phyloP scores from a whole-genome alignment of 2,888 invertebrate species.

The Cantharis rufa region DNA sequence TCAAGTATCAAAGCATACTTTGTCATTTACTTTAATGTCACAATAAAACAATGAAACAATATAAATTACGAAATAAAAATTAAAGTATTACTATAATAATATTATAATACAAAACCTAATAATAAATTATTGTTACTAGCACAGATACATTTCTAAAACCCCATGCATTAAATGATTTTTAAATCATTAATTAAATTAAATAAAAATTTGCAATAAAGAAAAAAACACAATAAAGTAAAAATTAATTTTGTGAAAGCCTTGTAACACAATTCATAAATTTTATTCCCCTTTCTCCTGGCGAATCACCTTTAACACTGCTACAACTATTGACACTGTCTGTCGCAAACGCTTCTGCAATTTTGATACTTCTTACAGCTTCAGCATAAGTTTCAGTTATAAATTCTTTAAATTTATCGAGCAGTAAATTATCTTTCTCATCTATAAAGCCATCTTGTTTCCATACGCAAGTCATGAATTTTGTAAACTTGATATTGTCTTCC shows the following conservation, averaged over 20 bases:
- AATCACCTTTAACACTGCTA: constrained; percentile 14
- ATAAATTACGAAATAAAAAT: too few species aligned
- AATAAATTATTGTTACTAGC: too few species aligned
- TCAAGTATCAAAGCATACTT: too few species aligned
- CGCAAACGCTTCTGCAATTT: constrained; percentile 18
- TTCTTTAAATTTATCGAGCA: background rate
- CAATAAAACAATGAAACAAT: too few species aligned
- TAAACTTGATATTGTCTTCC: constrained; percentile 12
- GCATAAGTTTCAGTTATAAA: constrained; percentile 14
- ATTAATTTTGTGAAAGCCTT: constrained; percentile 7
- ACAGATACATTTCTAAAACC: too few species aligned
- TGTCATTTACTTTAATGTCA: too few species aligned
- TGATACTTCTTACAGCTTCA: constrained; percentile 3
- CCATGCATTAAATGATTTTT: too few species aligned
- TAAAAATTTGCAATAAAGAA: too few species aligned
- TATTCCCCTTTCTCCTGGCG: constrained; percentile 15
- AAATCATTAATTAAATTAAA: too few species aligned
- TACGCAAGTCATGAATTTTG: constrained; percentile 18
- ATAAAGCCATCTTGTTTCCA: constrained; percentile 24
- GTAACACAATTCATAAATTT: constrained; percentile 25
- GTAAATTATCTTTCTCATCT: constrained; percentile 13
- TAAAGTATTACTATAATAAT: too few species aligned
- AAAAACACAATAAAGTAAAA: too few species aligned
- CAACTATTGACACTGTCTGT: constrained; percentile 18
- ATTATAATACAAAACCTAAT: too few species aligned